Evolutionary conservation across 2,888 invertebrate genomes (phyloP), one percentile per base, ranked within the genome.

Genomic region (Tethea ocularis): DNA sequence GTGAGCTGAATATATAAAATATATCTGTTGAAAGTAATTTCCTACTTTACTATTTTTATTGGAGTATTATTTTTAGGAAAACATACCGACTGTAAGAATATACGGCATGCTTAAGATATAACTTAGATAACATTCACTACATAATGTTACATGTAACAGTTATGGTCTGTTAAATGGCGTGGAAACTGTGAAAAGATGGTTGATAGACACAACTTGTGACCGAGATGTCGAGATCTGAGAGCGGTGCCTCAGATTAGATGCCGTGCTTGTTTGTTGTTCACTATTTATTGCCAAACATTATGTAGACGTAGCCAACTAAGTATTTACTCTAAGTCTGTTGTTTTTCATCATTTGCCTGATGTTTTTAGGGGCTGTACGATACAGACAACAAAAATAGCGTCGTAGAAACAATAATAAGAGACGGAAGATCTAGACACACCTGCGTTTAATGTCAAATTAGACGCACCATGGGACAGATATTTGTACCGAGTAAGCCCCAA

Each of bases 111-210:
- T 69, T 63, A 63, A 64, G 59, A 69, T 63, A 68, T 64, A 68
- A 65, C 56, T 60, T 56, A 76, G 67, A 79, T 78, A 77, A 78
- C 78, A 66, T 73, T 74, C 67, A 75, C 69, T 74, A 75, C 83
- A 82, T 82, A 76, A 74, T 66, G 75, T 78, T 71, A 73, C 78
- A 77, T 72, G 77, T 78, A 69, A 80, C 77, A 80, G 79, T 83
- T 83, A 86, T 84, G 78, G 80, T 69, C 68, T 74, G 76, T 83
- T 85, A 81, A 91, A 91, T 87, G 88, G 86, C 61, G 75, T 82
- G 86, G 90, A 91, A 91, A 85, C 77, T 77, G 74, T 82, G 80
- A 82, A 84, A 84, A 87, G 82, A 87, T 84, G 73, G 77, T 80
- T 81, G 85, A 86, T 86, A 80, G 80, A 76, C 80, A 68, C 71